Base-by-base conservation (phyloP, 2,888 invertebrate genomes). In the Perizoma flavofasciatum region DNA sequence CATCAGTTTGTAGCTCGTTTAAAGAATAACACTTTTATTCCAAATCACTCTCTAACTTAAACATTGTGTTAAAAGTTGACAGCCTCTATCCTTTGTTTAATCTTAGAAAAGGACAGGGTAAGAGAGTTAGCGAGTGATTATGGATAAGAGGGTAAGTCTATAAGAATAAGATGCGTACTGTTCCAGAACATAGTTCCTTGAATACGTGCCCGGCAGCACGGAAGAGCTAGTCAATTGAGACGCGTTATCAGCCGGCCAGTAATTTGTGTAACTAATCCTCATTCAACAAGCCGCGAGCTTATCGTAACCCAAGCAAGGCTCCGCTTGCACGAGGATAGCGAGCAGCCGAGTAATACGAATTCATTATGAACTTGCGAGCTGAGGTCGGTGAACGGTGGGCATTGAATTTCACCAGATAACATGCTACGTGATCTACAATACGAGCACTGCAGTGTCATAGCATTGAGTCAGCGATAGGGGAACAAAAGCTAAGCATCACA, bases 211-310 rank as follows among this genome's bases (percentile, higher is more conserved):
- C n/a, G 44, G 32, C 43, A 8, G 5, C 45, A 33, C 43, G 50
- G 47, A 46, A 50, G 51, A 40, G 40, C 44, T 54, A 43, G 47
- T 55, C 52, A 52, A 62, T 47, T 46, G 56, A 56, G 52, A 50
- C 56, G 54, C 61, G 55, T 55, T 66, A 63, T 63, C 63, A 59
- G 49, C 49, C 49, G 48, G 11, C 49, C 51, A 55, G 62, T 55
- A 49, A 59, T 62, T 59, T 55, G 52, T 55, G 57, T 59, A 61
- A 59, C 61, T 57, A 61, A 59, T 63, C 59, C 59, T 43, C 49
- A 54, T 56, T 56, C 49, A 61, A 60, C 52, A 59, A 60, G 47
- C 44, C 34, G 44, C 39, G 41, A 50, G 33, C 57, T 61, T 62
- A 60, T 62, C 55, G 50, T 41, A 49, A 60, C 55, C 43, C 49